phyloP scores from a whole-genome alignment of 2,797 vertebrate genomes.

The Anguilla marmorata region DNA sequence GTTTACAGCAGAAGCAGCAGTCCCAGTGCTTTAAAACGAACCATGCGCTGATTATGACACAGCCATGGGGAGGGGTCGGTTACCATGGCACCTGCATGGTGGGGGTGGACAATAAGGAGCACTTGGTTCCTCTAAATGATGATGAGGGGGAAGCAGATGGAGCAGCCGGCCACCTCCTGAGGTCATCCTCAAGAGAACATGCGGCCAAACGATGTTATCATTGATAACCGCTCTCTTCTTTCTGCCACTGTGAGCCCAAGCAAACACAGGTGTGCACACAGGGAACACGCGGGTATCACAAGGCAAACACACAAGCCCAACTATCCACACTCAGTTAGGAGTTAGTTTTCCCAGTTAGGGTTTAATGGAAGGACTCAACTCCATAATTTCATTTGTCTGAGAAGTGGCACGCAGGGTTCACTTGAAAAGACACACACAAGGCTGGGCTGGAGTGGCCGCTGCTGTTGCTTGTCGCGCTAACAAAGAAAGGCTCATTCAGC shows the following conservation, averaged over 20 bases:
- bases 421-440: not conserved
- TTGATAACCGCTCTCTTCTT: not conserved
- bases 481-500: conserved; percentile 7
- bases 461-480: not conserved
- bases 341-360: not conserved
- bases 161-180: not conserved
- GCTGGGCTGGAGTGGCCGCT: not conserved
- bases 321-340: not conserved
- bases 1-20: not conserved
- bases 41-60: not conserved
- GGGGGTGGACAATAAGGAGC: not conserved
- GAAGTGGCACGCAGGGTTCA: not conserved
- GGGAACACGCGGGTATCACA: not conserved
- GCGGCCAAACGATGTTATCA: not conserved
- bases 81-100: not conserved
- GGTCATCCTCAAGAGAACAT: not conserved
- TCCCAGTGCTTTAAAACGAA: not conserved
- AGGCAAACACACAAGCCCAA: not conserved
- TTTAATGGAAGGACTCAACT: not conserved
- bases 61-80: not conserved
- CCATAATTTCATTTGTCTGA: not conserved
- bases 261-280: not conserved
- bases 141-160: not conserved
- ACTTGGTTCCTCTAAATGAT: not conserved
- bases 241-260: not conserved